Evolutionary conservation across 2,797 vertebrate species (phyloP), one percentile per base, ranked within the genome.

Genomic region (Rhinella marina): DNA sequence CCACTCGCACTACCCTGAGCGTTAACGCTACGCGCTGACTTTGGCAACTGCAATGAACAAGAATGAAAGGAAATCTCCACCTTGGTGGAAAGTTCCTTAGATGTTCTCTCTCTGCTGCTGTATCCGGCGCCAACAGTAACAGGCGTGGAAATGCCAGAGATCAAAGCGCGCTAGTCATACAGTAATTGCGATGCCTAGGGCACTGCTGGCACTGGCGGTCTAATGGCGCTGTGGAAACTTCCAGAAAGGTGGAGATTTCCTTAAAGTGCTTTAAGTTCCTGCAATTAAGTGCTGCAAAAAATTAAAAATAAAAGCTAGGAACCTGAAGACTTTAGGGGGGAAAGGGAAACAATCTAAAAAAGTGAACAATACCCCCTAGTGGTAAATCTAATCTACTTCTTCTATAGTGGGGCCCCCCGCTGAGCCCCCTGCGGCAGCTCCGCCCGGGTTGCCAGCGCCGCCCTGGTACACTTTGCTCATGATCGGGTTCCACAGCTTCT

Each of bases 341-440:
- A 21, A 72, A 41, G 41, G 27, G 2, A 4, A 73, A 59, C 50
- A 73, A 32, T 32, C 56, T 56, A 72, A 11, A 52, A 12, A 11
- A 48, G 29, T 27, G 21, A n/a, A 17, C 59, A 59, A 66, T 41
- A 77, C 50, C 12, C 25, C 25, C 17, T 0, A n/a, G 52, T 23
- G 41, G 10, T 12, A 62, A 32, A 79, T 73, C 95, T 95, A 98
- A 91, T 98, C 97, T 82, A 99, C 96, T 91, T 98, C 97, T 90
- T 98, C 97, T 0, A 97, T 97, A 88, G 96, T 98, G 0, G 97
- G 97, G 62, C 97, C 96, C 0, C 95, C 93, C 81, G 90, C 87
- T 89, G 92, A 94, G 0, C 93, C 90, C 2, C 0, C 93, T 90
- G 50, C 93, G 89, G 0, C 41, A 41, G 41, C 41, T 5, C 41